Conservation (phyloP, 2,797 vertebrate species). For the Otolemur crassicaudatus region DNA sequence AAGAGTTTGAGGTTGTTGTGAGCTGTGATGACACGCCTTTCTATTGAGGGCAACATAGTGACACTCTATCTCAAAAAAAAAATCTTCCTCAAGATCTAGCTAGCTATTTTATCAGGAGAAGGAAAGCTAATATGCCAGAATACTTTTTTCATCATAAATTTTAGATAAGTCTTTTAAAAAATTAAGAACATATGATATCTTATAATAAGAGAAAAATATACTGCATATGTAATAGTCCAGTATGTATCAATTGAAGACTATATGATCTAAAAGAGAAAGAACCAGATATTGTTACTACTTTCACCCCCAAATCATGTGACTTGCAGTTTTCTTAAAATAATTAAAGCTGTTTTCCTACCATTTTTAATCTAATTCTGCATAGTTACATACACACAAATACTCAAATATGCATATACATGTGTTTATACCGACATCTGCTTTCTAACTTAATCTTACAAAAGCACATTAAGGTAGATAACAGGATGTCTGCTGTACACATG, state of each 20-base stretch:
- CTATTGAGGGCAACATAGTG: no score
- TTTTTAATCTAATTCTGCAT: neutral
- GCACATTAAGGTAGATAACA: neutral
- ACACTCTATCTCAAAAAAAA: no score
- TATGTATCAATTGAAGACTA: neutral
- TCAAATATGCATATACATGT: neutral
- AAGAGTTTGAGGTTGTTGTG: no score
- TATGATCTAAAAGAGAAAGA: neutral
- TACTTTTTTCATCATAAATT: neutral
- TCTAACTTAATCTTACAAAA: neutral
- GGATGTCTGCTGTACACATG: neutral
- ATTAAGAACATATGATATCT: neutral
- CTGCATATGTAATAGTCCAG: neutral
- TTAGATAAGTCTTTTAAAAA: neutral
- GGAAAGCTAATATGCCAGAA: neutral
- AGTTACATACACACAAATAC: neutral
- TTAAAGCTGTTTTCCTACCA: neutral
- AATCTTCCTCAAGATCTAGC: no score
- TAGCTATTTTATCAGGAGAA: neutral
- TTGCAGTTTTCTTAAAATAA: neutral
- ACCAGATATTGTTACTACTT: neutral
- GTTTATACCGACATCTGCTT: neutral
- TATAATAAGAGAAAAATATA: neutral
- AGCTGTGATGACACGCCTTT: no score
- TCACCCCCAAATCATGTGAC: neutral